A percentile compares a stretch with the other conserved stretches of the same genome.
Evolutionary conservation across 1,140 invertebrate genomes (phyloP).

Genomic region (Mizuhopecten yessoensis): DNA sequence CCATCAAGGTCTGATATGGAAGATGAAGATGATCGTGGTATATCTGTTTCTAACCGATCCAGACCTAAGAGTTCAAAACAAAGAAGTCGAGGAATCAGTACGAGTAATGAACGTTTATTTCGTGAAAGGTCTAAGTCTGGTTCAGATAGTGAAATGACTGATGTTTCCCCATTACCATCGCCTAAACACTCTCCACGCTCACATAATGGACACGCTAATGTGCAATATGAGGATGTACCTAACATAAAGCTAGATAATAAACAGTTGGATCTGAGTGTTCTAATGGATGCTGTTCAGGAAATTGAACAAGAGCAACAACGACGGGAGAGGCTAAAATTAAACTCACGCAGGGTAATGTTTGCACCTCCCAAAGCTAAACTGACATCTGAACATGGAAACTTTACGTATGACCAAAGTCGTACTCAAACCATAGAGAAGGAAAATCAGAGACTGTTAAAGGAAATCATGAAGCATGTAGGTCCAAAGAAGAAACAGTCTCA

Average conservation of each 20-base stretch:
- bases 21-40: background rate
- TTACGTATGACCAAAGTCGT: constrained; percentile 74
- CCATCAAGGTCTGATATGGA: constrained; percentile 12
- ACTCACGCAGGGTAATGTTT: constrained; percentile 78
- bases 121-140: constrained; percentile 57
- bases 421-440: constrained; percentile 79
- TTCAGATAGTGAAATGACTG: constrained; percentile 81
- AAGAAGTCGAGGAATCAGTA: constrained; percentile 46
- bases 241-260: constrained; percentile 66
- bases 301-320: constrained; percentile 78
- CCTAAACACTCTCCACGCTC: constrained; percentile 62
- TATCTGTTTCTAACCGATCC: constrained; percentile 10
- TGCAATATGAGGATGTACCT: constrained; percentile 62
- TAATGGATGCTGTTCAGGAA: constrained; percentile 81
- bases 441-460: constrained; percentile 79
- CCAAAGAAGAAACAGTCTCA: constrained; percentile 61
- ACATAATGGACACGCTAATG: constrained; percentile 48
- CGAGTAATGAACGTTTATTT: background rate
- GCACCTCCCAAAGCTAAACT: constrained; percentile 67
- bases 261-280: constrained; percentile 77
- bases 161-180: constrained; percentile 80
- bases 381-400: constrained; percentile 71
- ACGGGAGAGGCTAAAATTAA: constrained; percentile 68
- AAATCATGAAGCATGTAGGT: constrained; percentile 76
- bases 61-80: constrained; percentile 62